These are phyloP conservation scores for Chymomyza costata DNA, from an alignment of 1,140 invertebrate species.

Conservation along the genomic window DNA sequence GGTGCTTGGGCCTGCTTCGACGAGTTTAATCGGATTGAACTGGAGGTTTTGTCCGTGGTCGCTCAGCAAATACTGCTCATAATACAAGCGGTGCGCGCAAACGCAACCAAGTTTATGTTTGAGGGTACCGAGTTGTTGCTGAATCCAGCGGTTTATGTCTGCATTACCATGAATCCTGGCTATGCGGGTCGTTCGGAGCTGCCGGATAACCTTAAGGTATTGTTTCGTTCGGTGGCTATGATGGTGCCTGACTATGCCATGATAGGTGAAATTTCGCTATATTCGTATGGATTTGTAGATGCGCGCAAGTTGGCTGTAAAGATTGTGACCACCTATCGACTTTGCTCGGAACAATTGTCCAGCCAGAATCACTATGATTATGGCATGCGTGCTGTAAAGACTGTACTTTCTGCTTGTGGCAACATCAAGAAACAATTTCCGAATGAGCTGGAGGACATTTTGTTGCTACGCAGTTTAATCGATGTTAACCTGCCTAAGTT, in stretches of 20 bases:
- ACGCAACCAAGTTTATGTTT: constrained; percentile 85
- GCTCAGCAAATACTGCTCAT: constrained; percentile 90
- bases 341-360: constrained; percentile 93
- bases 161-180: constrained; percentile 96
- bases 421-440: constrained; percentile 91
- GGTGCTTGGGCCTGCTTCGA: constrained; percentile 97
- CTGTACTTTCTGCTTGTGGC: constrained; percentile 89
- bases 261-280: constrained; percentile 93
- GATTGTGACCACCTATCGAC: constrained; percentile 91
- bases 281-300: constrained; percentile 91
- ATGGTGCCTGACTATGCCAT: constrained; percentile 96
- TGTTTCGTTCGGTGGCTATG: constrained; percentile 95
- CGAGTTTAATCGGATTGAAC: constrained; percentile 95
- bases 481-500: constrained; percentile 97
- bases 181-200: constrained; percentile 84
- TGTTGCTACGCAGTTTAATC: constrained; percentile 89
- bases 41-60: constrained; percentile 89
- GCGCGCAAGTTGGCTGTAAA: constrained; percentile 89
- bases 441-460: constrained; percentile 85
- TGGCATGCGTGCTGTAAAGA: constrained; percentile 90
- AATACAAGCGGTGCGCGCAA: constrained; percentile 85
- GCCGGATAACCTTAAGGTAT: constrained; percentile 92
- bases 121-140: constrained; percentile 89
- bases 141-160: constrained; percentile 89
- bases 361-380: constrained; percentile 93